Base-by-base conservation (phyloP, 1,140 invertebrate genomes). In the Drosophila melanica region DNA sequence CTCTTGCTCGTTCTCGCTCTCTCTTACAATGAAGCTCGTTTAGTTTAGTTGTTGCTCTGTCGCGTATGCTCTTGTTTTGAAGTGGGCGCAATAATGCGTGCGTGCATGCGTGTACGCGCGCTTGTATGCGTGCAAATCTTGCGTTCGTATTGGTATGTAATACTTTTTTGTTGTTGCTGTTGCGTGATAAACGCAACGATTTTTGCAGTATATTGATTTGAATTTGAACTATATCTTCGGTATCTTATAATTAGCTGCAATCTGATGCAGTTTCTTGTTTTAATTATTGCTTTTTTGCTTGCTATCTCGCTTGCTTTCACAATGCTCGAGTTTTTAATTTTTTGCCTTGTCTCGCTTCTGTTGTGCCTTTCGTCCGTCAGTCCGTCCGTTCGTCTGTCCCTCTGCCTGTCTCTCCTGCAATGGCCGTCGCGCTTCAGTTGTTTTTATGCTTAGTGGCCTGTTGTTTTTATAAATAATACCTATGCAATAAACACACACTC, bases 361-460 rank as follows among this genome's bases (percentile, higher is more conserved):
- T 33, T 33, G 4, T 7, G 54, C 53, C 53, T 60, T 48, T 45
- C 35, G 51, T 18, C 27, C 57, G 44, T 30, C 20, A 9, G 44
- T 50, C 23, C 5, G 65, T 54, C 48, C 9, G 12, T 30, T 58
- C 42, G 20, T 30, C 30, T 35, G 37, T 47, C 48, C 54, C 39
- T 55, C 60, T 58, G 53, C 59, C 44, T 48, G 39, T 53, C 63
- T 73, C 71, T 77, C 39, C 64, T 74, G 69, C 70, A 60, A 59
- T 70, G 72, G 63, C 54, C 58, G 74, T 69, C 57, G 65, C 70
- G 75, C 75, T 73, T 82, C 86, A 79, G 79, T 75, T 81, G 67
- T 47, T 81, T 65, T 65, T 50, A 73, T 80, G 68, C 50, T 55
- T 35, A 41, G 16, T 50, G n/a, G 10, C 54, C 39, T 39, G 12